phyloP scores from a whole-genome alignment of 2,113 vertebrate species.

The Calyptomena viridis region DNA sequence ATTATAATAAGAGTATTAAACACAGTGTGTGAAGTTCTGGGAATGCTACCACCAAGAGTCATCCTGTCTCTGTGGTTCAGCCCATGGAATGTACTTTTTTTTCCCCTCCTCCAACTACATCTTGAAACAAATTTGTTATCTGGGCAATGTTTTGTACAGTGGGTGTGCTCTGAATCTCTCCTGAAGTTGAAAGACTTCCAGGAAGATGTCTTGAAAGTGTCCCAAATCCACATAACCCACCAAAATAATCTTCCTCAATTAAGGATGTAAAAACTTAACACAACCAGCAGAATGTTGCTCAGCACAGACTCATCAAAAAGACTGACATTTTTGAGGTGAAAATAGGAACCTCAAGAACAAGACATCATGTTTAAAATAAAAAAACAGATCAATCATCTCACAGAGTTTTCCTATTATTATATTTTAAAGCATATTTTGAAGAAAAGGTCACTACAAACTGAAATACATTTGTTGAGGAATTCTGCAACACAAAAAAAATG shows the following conservation, averaged over 20 bases:
- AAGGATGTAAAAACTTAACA: neutral
- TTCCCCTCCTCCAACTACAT: neutral
- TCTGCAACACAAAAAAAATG: neutral
- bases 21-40: neutral
- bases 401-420: neutral
- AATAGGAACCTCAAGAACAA: neutral
- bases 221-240: neutral
- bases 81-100: neutral
- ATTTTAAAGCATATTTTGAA: neutral
- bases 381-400: neutral
- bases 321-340: neutral
- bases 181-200: neutral
- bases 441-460: neutral
- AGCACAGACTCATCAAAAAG: neutral
- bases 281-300: neutral
- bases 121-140: neutral
- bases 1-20: neutral
- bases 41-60: conserved; percentile 21
- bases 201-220: neutral
- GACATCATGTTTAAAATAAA: neutral
- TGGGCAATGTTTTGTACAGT: neutral
- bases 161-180: neutral
- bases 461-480: neutral
- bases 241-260: neutral
- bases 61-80: neutral